Conservation (phyloP, 2,113 vertebrate species). For the Mungos mungo region DNA sequence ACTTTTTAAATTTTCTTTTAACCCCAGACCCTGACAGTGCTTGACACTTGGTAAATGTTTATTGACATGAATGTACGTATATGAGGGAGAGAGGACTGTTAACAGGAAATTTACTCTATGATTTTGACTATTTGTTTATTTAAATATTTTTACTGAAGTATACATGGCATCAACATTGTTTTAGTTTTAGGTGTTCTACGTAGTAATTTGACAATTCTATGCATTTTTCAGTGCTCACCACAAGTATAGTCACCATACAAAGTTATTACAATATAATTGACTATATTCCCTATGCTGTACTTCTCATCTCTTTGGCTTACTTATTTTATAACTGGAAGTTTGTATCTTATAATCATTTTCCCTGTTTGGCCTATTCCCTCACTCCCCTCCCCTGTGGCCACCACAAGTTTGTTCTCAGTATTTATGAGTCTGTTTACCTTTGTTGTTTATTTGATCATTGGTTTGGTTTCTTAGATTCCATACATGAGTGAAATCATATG, state of each 20-base stretch:
- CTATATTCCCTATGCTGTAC: neutral
- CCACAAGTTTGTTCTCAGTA: neutral
- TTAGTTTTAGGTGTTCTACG: neutral
- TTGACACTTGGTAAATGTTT: constrained; percentile 40
- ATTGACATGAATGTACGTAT: neutral
- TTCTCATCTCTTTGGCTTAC: neutral
- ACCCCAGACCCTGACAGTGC: neutral
- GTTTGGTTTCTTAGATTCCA: neutral
- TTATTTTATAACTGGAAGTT: neutral
- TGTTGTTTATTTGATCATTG: neutral
- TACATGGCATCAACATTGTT: neutral
- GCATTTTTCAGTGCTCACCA: neutral
- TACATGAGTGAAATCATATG: neutral
- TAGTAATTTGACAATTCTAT: neutral
- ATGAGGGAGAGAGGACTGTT: constrained; percentile 6
- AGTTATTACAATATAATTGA: neutral
- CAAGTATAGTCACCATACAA: neutral
- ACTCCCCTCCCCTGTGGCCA: neutral
- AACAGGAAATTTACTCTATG: neutral
- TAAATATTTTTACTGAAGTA: neutral
- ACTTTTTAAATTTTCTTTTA: constrained; percentile 46
- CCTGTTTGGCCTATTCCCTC: neutral
- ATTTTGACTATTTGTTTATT: constrained; percentile 19
- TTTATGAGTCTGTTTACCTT: neutral
- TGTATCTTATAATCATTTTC: neutral